Conservation (phyloP, 2,797 vertebrate genomes). For the Erpetoichthys calabaricus region DNA sequence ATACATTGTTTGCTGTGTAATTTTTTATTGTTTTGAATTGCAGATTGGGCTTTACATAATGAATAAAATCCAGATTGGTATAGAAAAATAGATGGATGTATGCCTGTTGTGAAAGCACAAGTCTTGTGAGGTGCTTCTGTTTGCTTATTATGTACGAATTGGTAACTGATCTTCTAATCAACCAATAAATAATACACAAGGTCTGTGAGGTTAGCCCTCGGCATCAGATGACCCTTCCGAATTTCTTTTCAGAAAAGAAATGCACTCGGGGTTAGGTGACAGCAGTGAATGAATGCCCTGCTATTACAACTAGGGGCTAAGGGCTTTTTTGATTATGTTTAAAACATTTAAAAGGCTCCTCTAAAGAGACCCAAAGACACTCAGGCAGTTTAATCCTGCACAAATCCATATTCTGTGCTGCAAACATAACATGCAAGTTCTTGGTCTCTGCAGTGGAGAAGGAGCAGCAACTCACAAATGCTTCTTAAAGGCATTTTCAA, state of each 20-base stretch:
- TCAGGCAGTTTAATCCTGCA: no score
- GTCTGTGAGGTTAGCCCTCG: not conserved
- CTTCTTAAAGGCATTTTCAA: constrained; percentile 3
- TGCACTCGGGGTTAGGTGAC: not conserved
- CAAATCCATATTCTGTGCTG: no score
- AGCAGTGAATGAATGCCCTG: not conserved
- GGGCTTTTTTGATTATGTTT: not conserved
- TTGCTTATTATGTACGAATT: no score
- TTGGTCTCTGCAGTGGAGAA: not conserved
- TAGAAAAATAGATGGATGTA: no score
- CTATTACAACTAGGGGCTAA: not conserved
- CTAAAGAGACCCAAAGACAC: not conserved
- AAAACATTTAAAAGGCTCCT: not conserved
- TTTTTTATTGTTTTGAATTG: no score
- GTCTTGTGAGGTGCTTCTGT: no score
- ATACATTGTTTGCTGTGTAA: no score
- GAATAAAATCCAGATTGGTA: no score
- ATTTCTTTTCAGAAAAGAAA: not conserved
- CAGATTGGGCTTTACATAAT: no score
- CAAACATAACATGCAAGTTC: no score
- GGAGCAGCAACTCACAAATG: not conserved
- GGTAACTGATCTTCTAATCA: constrained; percentile 5
- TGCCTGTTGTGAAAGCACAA: no score
- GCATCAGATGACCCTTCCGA: not conserved
- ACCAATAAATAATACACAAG: constrained; percentile 11